phyloP scores from a whole-genome alignment of 2,888 invertebrate genomes.

The Netelia virgata region DNA sequence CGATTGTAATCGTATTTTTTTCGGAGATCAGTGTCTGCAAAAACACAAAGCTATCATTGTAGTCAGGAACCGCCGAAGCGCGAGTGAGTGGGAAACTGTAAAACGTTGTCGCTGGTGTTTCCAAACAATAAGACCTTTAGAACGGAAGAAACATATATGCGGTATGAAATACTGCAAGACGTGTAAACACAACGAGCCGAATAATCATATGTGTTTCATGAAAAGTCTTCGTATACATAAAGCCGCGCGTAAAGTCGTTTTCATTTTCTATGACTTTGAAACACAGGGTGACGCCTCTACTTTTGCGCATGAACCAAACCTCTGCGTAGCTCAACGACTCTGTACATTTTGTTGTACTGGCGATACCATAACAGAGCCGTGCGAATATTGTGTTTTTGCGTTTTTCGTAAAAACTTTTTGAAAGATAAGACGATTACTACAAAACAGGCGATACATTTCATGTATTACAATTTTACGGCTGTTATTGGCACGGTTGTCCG shows the following conservation, averaged over 20 bases:
- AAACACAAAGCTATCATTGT: not conserved
- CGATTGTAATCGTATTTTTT: slow-evolving; percentile 13
- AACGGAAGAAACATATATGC: not conserved
- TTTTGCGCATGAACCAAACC: slow-evolving; percentile 11
- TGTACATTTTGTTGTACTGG: slow-evolving; percentile 10
- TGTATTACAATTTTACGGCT: slow-evolving; percentile 49
- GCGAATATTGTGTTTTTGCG: slow-evolving; percentile 28
- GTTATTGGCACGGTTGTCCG: slow-evolving; percentile 56
- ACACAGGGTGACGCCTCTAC: slow-evolving; percentile 3
- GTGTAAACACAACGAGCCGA: not conserved
- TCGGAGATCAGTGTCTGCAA: not conserved
- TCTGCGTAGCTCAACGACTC: slow-evolving; percentile 36
- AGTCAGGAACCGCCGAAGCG: not conserved
- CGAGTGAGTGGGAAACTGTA: not conserved
- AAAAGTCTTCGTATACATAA: not conserved
- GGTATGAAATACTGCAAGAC: not conserved
- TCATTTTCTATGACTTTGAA: slow-evolving; percentile 66
- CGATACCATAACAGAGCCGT: not conserved
- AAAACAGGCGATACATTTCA: not conserved
- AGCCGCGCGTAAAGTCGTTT: slow-evolving; percentile 19
- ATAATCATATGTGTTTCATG: slow-evolving; percentile 13
- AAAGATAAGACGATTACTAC: slow-evolving; percentile 44
- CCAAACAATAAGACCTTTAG: slow-evolving; percentile 4
- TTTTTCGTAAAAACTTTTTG: slow-evolving; percentile 37
- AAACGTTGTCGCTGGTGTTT: slow-evolving; percentile 16